phyloP scores from a whole-genome alignment of 2,797 vertebrate species.

The Alauda arvensis region DNA sequence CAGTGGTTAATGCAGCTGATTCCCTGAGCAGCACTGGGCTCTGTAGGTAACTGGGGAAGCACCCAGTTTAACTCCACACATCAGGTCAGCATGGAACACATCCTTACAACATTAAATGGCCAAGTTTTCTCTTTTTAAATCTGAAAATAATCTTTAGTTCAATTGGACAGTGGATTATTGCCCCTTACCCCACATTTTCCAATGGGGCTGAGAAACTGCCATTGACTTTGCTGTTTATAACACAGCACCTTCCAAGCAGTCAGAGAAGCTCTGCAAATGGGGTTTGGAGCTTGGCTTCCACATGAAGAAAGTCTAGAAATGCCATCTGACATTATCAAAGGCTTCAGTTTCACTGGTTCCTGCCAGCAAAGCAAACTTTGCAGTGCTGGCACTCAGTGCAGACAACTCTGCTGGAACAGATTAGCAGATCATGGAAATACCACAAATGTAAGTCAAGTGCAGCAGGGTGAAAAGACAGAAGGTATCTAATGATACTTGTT shows the following conservation, averaged over 20 bases:
- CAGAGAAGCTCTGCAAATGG: neutral
- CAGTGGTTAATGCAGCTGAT: neutral
- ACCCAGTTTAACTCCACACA: neutral
- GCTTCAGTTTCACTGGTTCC: slow-evolving; percentile 3
- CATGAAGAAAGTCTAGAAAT: neutral
- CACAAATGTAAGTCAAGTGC: neutral
- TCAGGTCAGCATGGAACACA: neutral
- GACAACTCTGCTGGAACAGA: neutral
- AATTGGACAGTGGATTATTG: neutral
- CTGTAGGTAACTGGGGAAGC: neutral
- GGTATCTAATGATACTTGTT: neutral
- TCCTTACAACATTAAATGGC: neutral
- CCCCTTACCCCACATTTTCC: neutral
- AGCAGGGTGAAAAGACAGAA: slow-evolving; percentile 32
- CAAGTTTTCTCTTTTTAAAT: neutral
- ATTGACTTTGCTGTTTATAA: neutral
- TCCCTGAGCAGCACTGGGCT: neutral
- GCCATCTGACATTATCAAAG: neutral
- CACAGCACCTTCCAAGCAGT: neutral
- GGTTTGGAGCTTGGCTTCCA: neutral
- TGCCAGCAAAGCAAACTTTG: neutral
- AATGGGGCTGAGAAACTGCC: neutral
- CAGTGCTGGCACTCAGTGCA: neutral
- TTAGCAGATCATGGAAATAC: slow-evolving; percentile 7
- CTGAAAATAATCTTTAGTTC: neutral